These are phyloP conservation scores for Apistogramma diplotaenia DNA, from an alignment of 2,113 vertebrate species.

Conservation along the genomic window DNA sequence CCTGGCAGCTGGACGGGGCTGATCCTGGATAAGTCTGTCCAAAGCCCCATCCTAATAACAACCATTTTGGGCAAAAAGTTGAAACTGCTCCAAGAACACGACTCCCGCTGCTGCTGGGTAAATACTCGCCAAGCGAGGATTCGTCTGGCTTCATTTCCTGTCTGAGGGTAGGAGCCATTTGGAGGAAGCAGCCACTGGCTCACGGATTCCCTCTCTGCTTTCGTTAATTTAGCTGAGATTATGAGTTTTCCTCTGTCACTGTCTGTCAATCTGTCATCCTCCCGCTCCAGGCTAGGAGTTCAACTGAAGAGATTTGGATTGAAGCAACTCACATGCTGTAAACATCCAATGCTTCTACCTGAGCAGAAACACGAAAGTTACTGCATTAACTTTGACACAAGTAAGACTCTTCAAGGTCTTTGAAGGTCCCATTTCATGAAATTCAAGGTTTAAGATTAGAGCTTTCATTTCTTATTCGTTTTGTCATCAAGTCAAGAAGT, in stretches of 20 bases:
- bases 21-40: constrained; percentile 62
- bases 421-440: not conserved
- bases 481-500: not conserved
- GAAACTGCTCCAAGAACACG: constrained; percentile 55
- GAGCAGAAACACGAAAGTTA: not conserved
- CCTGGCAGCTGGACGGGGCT: constrained; percentile 51
- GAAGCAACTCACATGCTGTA: not conserved
- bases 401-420: not conserved
- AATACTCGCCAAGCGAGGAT: constrained; percentile 27
- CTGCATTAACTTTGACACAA: not conserved
- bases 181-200: constrained; percentile 21
- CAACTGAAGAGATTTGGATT: not conserved
- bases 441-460: not conserved
- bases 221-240: constrained; percentile 56
- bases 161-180: constrained; percentile 42
- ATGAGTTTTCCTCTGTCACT: constrained; percentile 23
- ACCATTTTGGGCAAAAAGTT: constrained; percentile 59
- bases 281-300: not conserved
- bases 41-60: constrained; percentile 52
- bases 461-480: constrained; percentile 18
- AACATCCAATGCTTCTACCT: not conserved
- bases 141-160: constrained; percentile 53
- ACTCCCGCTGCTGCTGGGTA: constrained; percentile 35
- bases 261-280: constrained; percentile 7
- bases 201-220: constrained; percentile 34